A percentile compares a stretch with the other conserved stretches of the same genome.
Evolutionary conservation across 2,797 vertebrate species (phyloP).

Genomic region (Muraenolepis orangiensis): DNA sequence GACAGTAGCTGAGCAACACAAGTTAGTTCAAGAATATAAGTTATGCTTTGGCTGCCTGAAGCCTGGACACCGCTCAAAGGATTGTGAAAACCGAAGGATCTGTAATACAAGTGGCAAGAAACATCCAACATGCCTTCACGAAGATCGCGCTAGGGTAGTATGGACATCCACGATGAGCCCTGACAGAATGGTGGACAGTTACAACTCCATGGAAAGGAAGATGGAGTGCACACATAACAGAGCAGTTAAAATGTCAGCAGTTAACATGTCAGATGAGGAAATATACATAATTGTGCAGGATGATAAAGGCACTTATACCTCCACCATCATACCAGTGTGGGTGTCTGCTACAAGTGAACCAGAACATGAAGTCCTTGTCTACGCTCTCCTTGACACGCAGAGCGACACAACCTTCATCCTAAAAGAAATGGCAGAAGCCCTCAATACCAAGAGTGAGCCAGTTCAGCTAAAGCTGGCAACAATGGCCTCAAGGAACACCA

Average conservation of each 20-base stretch:
- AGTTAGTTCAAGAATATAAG: too few species aligned
- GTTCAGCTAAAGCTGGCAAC: conserved; percentile 22
- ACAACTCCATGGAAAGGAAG: conserved; percentile 2
- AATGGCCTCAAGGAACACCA: conserved; percentile 24
- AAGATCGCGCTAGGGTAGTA: too few species aligned
- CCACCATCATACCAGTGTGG: conserved; percentile 22
- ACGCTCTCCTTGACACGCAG: conserved; percentile 37
- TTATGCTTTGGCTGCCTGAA: conserved; percentile 31
- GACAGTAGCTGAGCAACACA: too few species aligned
- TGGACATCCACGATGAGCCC: too few species aligned
- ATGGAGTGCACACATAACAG: neutral
- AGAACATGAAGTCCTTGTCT: conserved; percentile 29
- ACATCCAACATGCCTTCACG: too few species aligned
- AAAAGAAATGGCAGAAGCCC: conserved; percentile 11
- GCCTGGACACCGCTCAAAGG: too few species aligned
- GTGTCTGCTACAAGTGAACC: conserved; percentile 25
- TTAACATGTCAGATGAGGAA: conserved; percentile 12
- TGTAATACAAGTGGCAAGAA: too few species aligned
- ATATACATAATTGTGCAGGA: conserved; percentile 25
- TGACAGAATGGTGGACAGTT: too few species aligned
- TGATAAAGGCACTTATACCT: neutral
- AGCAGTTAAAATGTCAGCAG: neutral
- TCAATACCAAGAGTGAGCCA: conserved; percentile 17
- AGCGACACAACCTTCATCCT: conserved; percentile 37
- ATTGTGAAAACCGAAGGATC: too few species aligned